Conservation (phyloP, 2,888 invertebrate genomes). For the Gari tellinella region DNA sequence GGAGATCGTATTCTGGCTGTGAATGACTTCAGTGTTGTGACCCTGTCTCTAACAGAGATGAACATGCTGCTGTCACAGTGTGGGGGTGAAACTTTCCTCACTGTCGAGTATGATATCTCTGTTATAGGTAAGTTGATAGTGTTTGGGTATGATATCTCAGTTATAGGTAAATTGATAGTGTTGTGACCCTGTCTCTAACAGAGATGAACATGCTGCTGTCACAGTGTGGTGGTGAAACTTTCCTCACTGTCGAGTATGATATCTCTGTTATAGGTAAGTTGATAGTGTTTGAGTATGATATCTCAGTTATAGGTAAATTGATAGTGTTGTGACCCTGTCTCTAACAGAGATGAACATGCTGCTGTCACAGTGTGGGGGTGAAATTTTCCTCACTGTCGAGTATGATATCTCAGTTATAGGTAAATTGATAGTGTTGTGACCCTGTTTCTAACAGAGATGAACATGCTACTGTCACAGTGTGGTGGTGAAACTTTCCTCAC, state of each 20-base stretch:
- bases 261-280: constrained; percentile 88
- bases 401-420: constrained; percentile 92
- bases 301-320: too few relatives aligned
- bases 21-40: constrained; percentile 90
- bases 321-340: constrained; percentile 90
- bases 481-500: constrained; percentile 90
- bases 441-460: constrained; percentile 93
- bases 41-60: constrained; percentile 93
- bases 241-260: constrained; percentile 95
- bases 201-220: constrained; percentile 90
- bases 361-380: constrained; percentile 86
- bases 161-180: too few relatives aligned
- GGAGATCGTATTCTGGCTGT: constrained; percentile 95
- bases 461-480: constrained; percentile 87
- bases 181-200: constrained; percentile 91
- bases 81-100: constrained; percentile 89
- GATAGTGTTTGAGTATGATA: too few relatives aligned
- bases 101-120: constrained; percentile 96
- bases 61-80: constrained; percentile 88
- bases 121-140: constrained; percentile 83
- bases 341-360: constrained; percentile 92
- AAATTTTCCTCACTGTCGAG: constrained; percentile 93
- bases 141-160: too few relatives aligned
- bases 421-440: constrained; percentile 89
- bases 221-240: constrained; percentile 88